Base-by-base conservation (phyloP, 2,797 vertebrate genomes). In the Parauchenoglanis punctatus region DNA sequence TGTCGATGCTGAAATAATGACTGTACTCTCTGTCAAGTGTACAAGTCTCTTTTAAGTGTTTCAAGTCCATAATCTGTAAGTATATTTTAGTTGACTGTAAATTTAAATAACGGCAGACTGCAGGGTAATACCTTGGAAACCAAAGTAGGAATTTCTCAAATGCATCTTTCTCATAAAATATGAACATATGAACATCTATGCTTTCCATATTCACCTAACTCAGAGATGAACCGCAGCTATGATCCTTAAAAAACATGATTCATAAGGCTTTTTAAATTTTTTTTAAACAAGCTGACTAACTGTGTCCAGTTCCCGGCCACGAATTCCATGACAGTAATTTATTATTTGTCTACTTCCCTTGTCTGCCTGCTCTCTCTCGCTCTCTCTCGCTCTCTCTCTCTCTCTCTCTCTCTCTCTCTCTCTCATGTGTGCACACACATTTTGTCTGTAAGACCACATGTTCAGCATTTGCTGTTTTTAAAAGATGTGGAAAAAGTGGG, bases 281-380 rank as follows among this genome's bases (percentile, higher is more conserved):
- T 61, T 70, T 6, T 56, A 67, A 61, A 70, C 83, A 78, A 87
- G 56, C 40, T 65, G 52, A 75, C 76, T 52, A 63, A 28, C 15
- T 59, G 35, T 77, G 35, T 81, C 44, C 25, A 84, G 49, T 77
- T 49, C 31, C 72, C 11, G 23, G 6, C 56, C 35, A 72, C 25
- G 31, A 78, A 58, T 44, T 63, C 65, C 31, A 75, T 44, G 13
- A 87, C 81, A 54, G 59, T 40, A 40, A 40, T 40, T 40, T 40
- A 52, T 83, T 58, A 85, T 54, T 83, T 90, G 86, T 40, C 18
- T 46, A 17, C 58, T 73, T 77, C 46, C 23, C 12, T n/a, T 75
- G 7, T 25, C 40, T 70, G 40, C 68, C 40, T 17, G 11, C 70
- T 11, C 70, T 20, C 35, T 20, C 70, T 23, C 35, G 10, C 35